phyloP scores from a whole-genome alignment of 1,140 invertebrate genomes.

The Ceratosolen fusciceps region DNA sequence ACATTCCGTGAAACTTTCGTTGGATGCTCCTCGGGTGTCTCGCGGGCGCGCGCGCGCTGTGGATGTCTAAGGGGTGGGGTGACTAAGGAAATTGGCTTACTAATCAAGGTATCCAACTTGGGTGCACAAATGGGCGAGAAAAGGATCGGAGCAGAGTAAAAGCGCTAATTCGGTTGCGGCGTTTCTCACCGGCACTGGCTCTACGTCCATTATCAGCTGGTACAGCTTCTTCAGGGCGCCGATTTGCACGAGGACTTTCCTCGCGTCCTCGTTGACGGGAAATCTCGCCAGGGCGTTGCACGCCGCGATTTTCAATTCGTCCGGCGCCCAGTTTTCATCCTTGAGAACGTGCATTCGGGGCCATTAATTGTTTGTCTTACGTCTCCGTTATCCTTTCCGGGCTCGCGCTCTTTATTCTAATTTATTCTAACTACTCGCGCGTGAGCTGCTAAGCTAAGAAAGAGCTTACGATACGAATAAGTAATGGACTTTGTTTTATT shows the following conservation, averaged over 20 bases:
- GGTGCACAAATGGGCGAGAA: constrained; percentile 54
- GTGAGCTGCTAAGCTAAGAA: too few relatives aligned
- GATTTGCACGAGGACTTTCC: neutral
- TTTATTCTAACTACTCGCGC: too few relatives aligned
- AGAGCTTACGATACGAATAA: too few relatives aligned
- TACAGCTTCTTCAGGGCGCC: constrained; percentile 41
- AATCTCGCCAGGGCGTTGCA: constrained; percentile 53
- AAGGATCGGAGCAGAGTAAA: constrained; percentile 52
- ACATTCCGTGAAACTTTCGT: too few relatives aligned
- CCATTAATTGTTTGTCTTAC: neutral
- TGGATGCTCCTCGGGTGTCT: too few relatives aligned
- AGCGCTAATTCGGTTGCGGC: constrained; percentile 57
- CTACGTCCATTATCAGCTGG: constrained; percentile 48
- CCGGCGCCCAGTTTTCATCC: constrained; percentile 40
- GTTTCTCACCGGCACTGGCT: constrained; percentile 54
- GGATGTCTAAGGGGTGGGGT: too few relatives aligned
- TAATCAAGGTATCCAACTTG: constrained; percentile 58
- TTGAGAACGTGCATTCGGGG: neutral
- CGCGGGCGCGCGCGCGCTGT: too few relatives aligned
- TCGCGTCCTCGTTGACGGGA: neutral
- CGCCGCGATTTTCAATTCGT: constrained; percentile 58
- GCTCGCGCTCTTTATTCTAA: too few relatives aligned
- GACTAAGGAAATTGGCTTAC: constrained; percentile 51
- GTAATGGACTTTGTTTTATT: too few relatives aligned
- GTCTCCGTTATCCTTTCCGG: too few relatives aligned